Conservation (phyloP, 2,888 invertebrate genomes). For the Syritta pipiens region DNA sequence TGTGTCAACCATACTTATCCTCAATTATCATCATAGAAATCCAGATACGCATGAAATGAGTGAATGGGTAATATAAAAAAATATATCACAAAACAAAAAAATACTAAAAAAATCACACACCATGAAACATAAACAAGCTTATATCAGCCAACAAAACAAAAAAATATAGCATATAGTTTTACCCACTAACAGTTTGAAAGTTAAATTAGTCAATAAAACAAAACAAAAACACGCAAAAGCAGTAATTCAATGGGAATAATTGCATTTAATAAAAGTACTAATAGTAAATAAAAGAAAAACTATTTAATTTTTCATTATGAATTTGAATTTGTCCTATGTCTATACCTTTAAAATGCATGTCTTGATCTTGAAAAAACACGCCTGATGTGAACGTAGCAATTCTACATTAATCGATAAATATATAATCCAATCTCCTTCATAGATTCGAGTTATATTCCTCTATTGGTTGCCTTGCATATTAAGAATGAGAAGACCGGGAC, state of each 20-base stretch:
- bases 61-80: constrained; percentile 88
- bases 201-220: constrained; percentile 37
- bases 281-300: constrained; percentile 57
- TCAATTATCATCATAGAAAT: constrained; percentile 98
- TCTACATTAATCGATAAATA: constrained; percentile 26
- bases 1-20: constrained; percentile 97
- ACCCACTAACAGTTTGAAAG: constrained; percentile 42
- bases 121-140: constrained; percentile 29
- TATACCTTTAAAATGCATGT: constrained; percentile 65
- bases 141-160: constrained; percentile 39
- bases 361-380: constrained; percentile 30
- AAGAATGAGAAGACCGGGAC: constrained; percentile 91
- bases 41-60: constrained; percentile 98
- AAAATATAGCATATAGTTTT: constrained; percentile 27
- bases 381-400: constrained; percentile 58
- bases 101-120: constrained; percentile 62
- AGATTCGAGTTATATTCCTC: constrained; percentile 95
- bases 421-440: constrained; percentile 71
- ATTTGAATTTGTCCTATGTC: constrained; percentile 65
- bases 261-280: constrained; percentile 65
- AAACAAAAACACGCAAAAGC: constrained; percentile 56
- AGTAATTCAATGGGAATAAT: constrained; percentile 68
- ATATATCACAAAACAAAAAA: constrained; percentile 65
- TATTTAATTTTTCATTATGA: constrained; percentile 67
- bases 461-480: constrained; percentile 98